A percentile compares a stretch with the other conserved stretches of the same genome.
Conservation (phyloP, 2,888 invertebrate species). For the Caenorhabditis sulstoni region DNA sequence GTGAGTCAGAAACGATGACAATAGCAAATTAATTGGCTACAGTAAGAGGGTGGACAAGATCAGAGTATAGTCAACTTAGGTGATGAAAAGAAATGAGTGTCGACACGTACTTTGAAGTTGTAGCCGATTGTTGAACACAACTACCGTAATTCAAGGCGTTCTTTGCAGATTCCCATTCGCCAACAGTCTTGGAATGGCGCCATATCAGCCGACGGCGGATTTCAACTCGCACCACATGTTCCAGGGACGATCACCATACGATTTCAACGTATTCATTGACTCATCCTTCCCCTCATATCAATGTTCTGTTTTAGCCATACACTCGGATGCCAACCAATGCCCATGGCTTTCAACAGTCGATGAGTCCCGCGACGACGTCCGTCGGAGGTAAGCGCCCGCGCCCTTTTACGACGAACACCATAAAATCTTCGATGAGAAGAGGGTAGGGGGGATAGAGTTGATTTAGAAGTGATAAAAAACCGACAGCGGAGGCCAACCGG, state of each 20-base stretch:
- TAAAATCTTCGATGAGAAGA: conserved; percentile 14
- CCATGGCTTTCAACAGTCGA: conserved; percentile 69
- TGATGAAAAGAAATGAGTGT: neutral
- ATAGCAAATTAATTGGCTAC: neutral
- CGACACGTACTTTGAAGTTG: neutral
- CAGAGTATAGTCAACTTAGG: neutral
- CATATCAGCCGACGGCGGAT: conserved; percentile 66
- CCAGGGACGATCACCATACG: conserved; percentile 68
- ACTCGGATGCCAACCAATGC: conserved; percentile 66
- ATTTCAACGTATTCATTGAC: conserved; percentile 68
- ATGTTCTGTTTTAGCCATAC: conserved; percentile 72
- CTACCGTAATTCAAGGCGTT: neutral
- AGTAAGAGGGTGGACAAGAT: neutral
- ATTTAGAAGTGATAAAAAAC: conserved; percentile 47
- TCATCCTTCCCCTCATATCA: no score
- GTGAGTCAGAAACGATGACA: conserved; percentile 53
- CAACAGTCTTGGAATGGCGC: conserved; percentile 68
- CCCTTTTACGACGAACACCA: conserved; percentile 2
- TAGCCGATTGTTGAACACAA: neutral
- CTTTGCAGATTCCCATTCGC: conserved; percentile 70
- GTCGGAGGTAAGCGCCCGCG: conserved; percentile 65
- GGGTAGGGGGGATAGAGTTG: conserved; percentile 1
- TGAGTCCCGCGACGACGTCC: conserved; percentile 70
- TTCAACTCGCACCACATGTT: conserved; percentile 76
- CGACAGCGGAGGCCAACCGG: conserved; percentile 15